Base-by-base conservation (phyloP, 2,888 invertebrate genomes). In the Julus scanicus region DNA sequence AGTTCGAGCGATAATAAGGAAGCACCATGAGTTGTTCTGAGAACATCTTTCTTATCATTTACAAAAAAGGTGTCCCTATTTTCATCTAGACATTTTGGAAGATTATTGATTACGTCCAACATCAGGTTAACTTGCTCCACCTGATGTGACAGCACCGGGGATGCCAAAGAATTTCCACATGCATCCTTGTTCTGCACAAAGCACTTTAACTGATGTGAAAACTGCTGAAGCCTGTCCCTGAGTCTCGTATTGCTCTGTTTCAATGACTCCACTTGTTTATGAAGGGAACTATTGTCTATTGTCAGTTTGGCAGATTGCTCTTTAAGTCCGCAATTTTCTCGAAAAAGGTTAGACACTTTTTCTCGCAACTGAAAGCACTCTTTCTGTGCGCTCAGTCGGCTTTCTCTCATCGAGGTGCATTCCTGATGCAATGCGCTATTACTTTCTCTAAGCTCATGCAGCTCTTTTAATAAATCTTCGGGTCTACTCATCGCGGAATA, bases 261-360 rank as follows among this genome's bases (percentile, higher is more conserved):
- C 1, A 86, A 20, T 1, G 63, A 53, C 49, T 53, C 39, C 20
- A 49, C 86, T 29, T 86, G 86, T 39, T 88, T 86, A 40, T 88
- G 39, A 13, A 88, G 37, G 2, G 63, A 17, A 37, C 86, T 57
- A 20, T 86, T 88, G 13, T 88, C 88, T 13, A 88, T 86, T n/a
- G 86, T 71, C 57, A 63, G 86, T n/a, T 88, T 88, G 39, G 88
- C 88, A 15, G 63, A 40, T 20, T 88, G 86, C 71, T 88, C 88
- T 39, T 88, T 86, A 71, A 88, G n/a, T 44, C 88, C 37, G 37
- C 88, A 88, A 20, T 88, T 88, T 48, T 88, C 88, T 44, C 49
- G 88, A 71, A 88, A 88, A 13, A 88, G 48, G 5, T 44, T 57
- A n/a, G 88, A 88, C 15, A 88, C 88, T 44, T 88, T 53, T 17